These are phyloP conservation scores for Pammene aurita DNA, from an alignment of 2,888 invertebrate genomes.

Conservation along the genomic window DNA sequence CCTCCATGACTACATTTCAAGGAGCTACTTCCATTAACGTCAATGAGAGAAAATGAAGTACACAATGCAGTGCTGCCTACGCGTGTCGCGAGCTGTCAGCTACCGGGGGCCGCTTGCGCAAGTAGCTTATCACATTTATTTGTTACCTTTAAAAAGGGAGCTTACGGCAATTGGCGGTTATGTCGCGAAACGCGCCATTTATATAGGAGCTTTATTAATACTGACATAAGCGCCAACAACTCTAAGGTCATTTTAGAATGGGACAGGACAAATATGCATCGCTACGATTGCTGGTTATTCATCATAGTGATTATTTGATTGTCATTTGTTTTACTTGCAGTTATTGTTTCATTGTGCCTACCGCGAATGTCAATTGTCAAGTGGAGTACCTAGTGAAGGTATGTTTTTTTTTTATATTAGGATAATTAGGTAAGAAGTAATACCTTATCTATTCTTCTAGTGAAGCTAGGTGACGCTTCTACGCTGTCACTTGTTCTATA, in stretches of 20 bases:
- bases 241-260: background rate
- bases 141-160: background rate
- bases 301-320: conserved; percentile 26
- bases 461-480: no score
- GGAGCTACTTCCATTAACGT: conserved; percentile 61
- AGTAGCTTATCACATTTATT: conserved; percentile 19
- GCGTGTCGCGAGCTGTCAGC: conserved; percentile 69
- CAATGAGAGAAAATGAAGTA: conserved; percentile 75
- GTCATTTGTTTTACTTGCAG: conserved; percentile 3
- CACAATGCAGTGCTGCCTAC: conserved; percentile 73
- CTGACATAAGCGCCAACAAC: background rate
- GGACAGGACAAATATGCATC: conserved; percentile 12
- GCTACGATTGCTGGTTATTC: conserved; percentile 8
- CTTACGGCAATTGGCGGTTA: background rate
- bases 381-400: background rate
- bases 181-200: background rate
- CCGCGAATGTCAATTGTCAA: background rate
- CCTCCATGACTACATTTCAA: conserved; percentile 66
- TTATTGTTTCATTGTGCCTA: background rate
- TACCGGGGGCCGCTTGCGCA: conserved; percentile 60
- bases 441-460: no score
- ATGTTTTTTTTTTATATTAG: no score
- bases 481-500: no score
- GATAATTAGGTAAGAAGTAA: no score
- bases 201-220: background rate